Evolutionary conservation across 2,113 vertebrate species (phyloP).

Genomic region (Australoheros scitulus): DNA sequence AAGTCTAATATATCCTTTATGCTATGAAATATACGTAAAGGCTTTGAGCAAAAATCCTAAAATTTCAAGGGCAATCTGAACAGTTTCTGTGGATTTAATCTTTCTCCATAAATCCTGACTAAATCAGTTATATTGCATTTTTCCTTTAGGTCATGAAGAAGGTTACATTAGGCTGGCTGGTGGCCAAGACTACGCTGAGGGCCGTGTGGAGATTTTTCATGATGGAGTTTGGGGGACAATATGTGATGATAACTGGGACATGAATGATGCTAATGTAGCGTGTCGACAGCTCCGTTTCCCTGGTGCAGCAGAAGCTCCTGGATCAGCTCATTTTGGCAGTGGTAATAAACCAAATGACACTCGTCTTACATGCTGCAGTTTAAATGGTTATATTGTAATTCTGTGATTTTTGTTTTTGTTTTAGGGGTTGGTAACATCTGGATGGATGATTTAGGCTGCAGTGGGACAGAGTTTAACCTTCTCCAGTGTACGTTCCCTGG

Average conservation of each 20-base stretch:
- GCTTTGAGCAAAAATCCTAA: neutral
- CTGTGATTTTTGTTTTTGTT: neutral
- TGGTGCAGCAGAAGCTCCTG: neutral
- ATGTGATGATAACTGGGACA: constrained; percentile 31
- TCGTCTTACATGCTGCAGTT: accelerated
- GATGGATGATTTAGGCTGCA: constrained; percentile 35
- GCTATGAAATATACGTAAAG: neutral
- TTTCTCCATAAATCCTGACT: neutral
- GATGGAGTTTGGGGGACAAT: constrained; percentile 43
- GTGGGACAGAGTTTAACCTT: constrained; percentile 9
- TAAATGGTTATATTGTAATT: neutral
- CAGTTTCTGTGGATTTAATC: neutral
- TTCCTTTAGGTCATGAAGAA: constrained; percentile 12
- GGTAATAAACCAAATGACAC: neutral
- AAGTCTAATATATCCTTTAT: neutral
- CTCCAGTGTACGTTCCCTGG: constrained; percentile 4
- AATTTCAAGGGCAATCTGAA: no score
- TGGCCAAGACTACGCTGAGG: constrained; percentile 26
- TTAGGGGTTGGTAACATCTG: constrained; percentile 30
- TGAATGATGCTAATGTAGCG: constrained; percentile 4
- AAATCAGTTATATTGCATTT: neutral
- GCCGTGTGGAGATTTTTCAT: constrained; percentile 50
- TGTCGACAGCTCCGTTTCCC: constrained; percentile 25
- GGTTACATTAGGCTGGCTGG: neutral
- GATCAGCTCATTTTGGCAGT: neutral